Base-by-base conservation (phyloP, 2,888 invertebrate genomes). In the Catonia carolina region DNA sequence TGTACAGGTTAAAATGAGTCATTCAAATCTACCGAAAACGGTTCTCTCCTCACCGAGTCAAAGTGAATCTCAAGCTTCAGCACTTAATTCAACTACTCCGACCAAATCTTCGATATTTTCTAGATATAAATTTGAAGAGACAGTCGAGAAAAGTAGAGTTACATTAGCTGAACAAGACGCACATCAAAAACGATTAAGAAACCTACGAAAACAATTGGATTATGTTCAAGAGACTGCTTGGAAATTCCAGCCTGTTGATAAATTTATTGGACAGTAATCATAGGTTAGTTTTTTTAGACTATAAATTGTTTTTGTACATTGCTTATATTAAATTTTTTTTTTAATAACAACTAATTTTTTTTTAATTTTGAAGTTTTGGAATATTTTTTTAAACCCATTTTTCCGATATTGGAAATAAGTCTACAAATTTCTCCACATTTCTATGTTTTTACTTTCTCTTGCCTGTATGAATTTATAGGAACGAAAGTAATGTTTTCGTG, bases 201-300 rank as follows among this genome's bases (percentile, higher is more conserved):
- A 77, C 35, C 71, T 89, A 36, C 76, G 88, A 58, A 87, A 85
- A 70, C 86, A 89, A 72, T 72, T 89, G 55, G 86, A 86, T 63
- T 84, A 83, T 68, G 73, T 89, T n/a, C 86, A 84, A 69, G 80
- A 82, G 53, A 88, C 88, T 0, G 85, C 87, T 68, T 89, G 89
- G 89, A 83, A 85, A 72, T 89, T 85, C 74, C 83, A 85, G 52
- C 74, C 79, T 37, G 77, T 81, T 65, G 86, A 87, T 61, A 84
- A 82, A 71, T 83, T 79, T 57, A 78, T 81, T 69, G 78, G 79
- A 18, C 82, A 82, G 67, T 66, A 59, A 60, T n/a, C n/a, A n/a
- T n/a, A n/a, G n/a, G n/a, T n/a, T n/a, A n/a, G n/a, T n/a, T n/a
- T n/a, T n/a, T n/a, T n/a, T n/a, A n/a, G n/a, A n/a, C n/a, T n/a